Conservation (phyloP, 2,113 vertebrate genomes). For the Sisor rabdophorus region DNA sequence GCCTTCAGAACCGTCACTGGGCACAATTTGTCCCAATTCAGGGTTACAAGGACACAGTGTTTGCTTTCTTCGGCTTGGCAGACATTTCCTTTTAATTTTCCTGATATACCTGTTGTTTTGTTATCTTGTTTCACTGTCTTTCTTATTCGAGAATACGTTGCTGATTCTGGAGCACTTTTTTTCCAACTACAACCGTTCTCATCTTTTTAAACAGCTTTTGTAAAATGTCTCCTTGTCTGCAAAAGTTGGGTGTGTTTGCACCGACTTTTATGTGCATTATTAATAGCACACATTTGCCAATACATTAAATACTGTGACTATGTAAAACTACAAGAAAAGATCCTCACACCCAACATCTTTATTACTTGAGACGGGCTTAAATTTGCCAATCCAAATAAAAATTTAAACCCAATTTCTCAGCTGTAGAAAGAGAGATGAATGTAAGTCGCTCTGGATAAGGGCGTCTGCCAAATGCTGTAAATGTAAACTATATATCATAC, state of each 20-base stretch:
- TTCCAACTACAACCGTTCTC: background rate
- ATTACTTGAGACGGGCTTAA: background rate
- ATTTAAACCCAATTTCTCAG: too few species aligned
- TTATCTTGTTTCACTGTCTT: background rate
- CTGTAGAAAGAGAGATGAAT: too few species aligned
- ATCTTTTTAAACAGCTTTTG: background rate
- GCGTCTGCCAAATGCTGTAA: too few species aligned
- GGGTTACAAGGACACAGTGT: background rate
- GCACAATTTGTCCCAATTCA: constrained; percentile 9
- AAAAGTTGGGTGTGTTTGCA: background rate
- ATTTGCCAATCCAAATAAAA: too few species aligned
- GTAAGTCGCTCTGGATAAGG: too few species aligned
- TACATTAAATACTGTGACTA: background rate
- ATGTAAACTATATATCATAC: too few species aligned
- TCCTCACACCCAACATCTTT: background rate
- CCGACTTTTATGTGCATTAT: background rate
- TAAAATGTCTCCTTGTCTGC: background rate
- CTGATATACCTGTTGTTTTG: background rate
- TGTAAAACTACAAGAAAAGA: background rate
- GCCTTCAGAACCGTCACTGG: background rate
- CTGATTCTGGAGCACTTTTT: background rate
- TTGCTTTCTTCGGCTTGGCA: background rate
- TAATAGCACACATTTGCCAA: background rate
- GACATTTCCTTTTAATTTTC: background rate
- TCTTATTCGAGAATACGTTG: background rate